These are phyloP conservation scores for Oophaga sylvatica DNA, from an alignment of 2,797 vertebrate genomes.

Conservation along the genomic window DNA sequence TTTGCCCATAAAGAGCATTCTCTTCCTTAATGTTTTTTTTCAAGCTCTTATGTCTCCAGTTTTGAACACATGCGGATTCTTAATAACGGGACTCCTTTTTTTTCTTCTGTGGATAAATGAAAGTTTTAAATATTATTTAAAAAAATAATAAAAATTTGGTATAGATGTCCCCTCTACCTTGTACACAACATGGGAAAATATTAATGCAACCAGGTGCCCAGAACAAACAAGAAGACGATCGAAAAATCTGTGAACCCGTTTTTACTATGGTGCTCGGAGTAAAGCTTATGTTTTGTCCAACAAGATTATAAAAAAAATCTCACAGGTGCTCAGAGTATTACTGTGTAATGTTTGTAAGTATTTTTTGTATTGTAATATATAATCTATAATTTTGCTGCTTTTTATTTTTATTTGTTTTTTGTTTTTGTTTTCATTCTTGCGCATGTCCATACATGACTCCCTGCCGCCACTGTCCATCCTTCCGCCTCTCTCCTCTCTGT, in stretches of 20 bases:
- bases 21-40: slow-evolving; percentile 34
- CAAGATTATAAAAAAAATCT: slow-evolving; percentile 46
- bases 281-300: slow-evolving; percentile 54
- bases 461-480: slow-evolving; percentile 36
- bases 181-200: slow-evolving; percentile 46
- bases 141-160: slow-evolving; percentile 53
- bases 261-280: slow-evolving; percentile 61
- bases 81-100: slow-evolving; percentile 46
- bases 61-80: slow-evolving; percentile 44
- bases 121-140: slow-evolving; percentile 62
- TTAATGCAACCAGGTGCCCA: slow-evolving; percentile 31
- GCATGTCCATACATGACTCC: slow-evolving; percentile 50
- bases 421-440: slow-evolving; percentile 40
- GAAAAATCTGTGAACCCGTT: slow-evolving; percentile 55
- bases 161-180: slow-evolving; percentile 47
- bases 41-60: slow-evolving; percentile 33
- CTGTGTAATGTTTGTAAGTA: slow-evolving; percentile 85
- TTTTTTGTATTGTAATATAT: slow-evolving; percentile 84
- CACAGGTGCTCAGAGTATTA: slow-evolving; percentile 79
- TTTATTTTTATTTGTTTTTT: slow-evolving; percentile 59
- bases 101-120: slow-evolving; percentile 61
- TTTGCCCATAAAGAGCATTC: slow-evolving; percentile 38
- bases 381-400: slow-evolving; percentile 81
- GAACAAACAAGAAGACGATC: slow-evolving; percentile 28
- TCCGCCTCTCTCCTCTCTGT: background rate